Evolutionary conservation across 2,797 vertebrate species (phyloP).

Genomic region (Lithobates sylvaticus): DNA sequence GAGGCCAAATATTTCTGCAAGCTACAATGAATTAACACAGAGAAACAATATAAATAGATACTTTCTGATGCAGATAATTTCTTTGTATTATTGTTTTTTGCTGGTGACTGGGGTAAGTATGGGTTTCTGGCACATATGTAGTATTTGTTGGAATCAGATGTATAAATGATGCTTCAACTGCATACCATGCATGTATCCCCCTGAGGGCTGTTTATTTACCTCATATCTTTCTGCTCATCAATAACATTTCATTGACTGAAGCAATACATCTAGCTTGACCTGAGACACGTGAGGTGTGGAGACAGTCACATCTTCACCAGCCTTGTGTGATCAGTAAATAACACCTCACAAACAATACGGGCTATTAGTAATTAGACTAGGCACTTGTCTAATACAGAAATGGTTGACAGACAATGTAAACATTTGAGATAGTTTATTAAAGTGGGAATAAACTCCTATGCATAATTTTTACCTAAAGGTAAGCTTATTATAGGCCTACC

Average conservation of each 20-base stretch:
- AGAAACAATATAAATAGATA: background rate
- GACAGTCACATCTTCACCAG: background rate
- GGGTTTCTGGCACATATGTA: background rate
- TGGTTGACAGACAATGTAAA: too few species aligned
- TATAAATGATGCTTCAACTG: background rate
- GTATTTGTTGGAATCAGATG: background rate
- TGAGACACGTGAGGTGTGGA: conserved; percentile 3
- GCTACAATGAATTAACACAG: background rate
- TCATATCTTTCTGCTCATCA: background rate
- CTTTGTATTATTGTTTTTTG: background rate
- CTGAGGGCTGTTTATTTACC: conserved; percentile 19
- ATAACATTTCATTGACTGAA: background rate
- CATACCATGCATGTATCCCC: background rate
- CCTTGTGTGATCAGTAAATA: background rate
- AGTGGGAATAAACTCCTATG: too few species aligned
- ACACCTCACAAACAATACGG: background rate
- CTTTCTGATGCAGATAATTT: background rate
- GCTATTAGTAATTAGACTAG: too few species aligned
- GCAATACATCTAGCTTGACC: background rate
- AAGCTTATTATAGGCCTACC: too few species aligned
- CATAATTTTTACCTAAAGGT: too few species aligned
- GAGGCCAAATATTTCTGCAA: background rate
- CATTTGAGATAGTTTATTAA: too few species aligned
- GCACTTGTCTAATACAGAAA: too few species aligned
- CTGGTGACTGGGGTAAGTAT: background rate